phyloP scores from a whole-genome alignment of 2,113 vertebrate genomes.

The Vombatus ursinus region DNA sequence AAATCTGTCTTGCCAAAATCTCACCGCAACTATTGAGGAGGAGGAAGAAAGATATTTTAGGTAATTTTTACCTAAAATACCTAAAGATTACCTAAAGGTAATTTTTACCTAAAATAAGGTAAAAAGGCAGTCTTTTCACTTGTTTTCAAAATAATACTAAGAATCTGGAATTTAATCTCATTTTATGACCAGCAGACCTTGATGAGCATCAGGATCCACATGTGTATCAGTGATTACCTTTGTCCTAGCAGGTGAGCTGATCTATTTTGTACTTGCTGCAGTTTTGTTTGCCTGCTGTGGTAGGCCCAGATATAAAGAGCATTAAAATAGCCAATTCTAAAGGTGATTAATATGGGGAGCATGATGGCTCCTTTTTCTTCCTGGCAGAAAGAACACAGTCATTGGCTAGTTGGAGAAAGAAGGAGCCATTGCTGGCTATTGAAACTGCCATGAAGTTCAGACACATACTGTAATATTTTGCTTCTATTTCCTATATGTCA shows the following conservation, averaged over 20 bases:
- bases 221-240: background rate
- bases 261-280: slow-evolving; percentile 29
- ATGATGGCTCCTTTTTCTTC: slow-evolving; percentile 49
- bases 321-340: slow-evolving; percentile 50
- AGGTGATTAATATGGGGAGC: slow-evolving; percentile 50
- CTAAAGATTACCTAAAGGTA: no score
- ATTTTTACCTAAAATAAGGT: no score
- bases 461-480: background rate
- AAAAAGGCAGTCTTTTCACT: background rate
- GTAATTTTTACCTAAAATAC: no score
- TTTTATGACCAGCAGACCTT: background rate
- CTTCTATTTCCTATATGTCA: background rate
- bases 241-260: background rate
- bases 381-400: slow-evolving; percentile 44
- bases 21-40: background rate
- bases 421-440: background rate
- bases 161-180: background rate
- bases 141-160: background rate
- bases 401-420: background rate
- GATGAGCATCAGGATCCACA: rapidly evolving
- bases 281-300: slow-evolving; percentile 41
- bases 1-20: background rate
- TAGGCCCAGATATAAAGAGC: slow-evolving; percentile 42
- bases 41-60: background rate
- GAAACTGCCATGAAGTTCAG: background rate